phyloP scores from a whole-genome alignment of 2,113 vertebrate genomes.

The Daboia siamensis region DNA sequence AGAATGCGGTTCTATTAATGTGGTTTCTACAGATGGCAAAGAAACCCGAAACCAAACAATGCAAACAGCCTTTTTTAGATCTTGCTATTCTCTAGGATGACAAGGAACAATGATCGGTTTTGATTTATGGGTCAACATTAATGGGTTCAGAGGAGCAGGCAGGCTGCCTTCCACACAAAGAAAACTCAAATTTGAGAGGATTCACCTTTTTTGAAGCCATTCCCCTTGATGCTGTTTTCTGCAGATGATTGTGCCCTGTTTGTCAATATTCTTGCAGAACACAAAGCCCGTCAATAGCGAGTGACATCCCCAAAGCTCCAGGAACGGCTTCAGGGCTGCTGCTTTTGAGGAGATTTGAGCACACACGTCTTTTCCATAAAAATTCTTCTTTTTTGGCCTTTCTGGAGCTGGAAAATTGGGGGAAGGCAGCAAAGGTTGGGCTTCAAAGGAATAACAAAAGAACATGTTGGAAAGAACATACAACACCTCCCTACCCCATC shows the following conservation, averaged over 20 bases:
- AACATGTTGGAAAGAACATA: constrained; percentile 11
- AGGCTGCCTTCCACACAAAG: background rate
- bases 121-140: background rate
- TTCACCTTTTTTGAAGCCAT: background rate
- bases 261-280: background rate
- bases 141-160: background rate
- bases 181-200: no score
- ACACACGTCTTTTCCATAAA: background rate
- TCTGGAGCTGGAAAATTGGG: background rate
- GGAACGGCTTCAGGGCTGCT: background rate
- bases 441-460: background rate
- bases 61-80: background rate
- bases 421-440: background rate
- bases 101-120: background rate
- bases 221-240: background rate
- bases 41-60: background rate
- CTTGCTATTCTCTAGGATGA: background rate
- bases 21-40: background rate
- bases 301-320: background rate
- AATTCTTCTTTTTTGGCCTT: background rate
- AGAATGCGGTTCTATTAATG: background rate
- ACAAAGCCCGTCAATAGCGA: background rate
- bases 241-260: background rate
- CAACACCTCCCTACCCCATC: constrained; percentile 46
- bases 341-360: background rate